Evolutionary conservation across 2,888 invertebrate genomes (phyloP).

Genomic region (Agrochola lota): DNA sequence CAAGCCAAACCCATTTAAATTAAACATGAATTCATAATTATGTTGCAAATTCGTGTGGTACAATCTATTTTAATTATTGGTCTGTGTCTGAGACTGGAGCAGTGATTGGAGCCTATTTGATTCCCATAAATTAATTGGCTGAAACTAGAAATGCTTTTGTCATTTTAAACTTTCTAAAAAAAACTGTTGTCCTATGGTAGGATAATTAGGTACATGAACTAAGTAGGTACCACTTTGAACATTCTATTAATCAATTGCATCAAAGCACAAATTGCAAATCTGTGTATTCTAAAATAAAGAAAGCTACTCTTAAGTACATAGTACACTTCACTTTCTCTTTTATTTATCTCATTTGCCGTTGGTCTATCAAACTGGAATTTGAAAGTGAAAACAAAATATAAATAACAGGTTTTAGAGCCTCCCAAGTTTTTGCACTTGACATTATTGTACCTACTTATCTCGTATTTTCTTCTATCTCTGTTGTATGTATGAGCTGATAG

Average conservation of each 20-base stretch:
- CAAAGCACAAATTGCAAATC: not conserved
- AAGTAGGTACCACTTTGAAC: not conserved
- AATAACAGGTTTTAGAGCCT: constrained; percentile 16
- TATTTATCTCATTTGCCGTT: constrained; percentile 32
- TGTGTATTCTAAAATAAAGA: constrained; percentile 22
- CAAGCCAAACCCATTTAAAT: constrained; percentile 16
- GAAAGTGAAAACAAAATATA: constrained; percentile 51
- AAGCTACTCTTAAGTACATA: constrained; percentile 10
- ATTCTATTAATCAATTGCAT: not conserved
- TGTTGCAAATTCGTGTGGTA: constrained; percentile 8
- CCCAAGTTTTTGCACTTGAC: not conserved
- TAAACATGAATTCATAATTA: constrained; percentile 3
- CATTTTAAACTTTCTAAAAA: not conserved
- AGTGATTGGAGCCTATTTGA: constrained; percentile 3
- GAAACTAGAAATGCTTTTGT: constrained; percentile 9
- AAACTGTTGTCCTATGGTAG: not conserved
- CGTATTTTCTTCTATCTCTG: constrained; percentile 9
- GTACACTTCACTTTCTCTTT: constrained; percentile 49
- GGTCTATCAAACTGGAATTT: constrained; percentile 25
- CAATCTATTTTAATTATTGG: constrained; percentile 15
- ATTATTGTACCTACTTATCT: constrained; percentile 14
- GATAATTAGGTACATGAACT: not conserved
- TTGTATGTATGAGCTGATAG: constrained; percentile 22
- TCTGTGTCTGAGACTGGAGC: constrained; percentile 1
- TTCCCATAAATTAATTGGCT: constrained; percentile 24